A percentile compares a stretch with the other conserved stretches of the same genome.
These are phyloP conservation scores for Hoplodrina blanda DNA, from an alignment of 2,888 invertebrate species.

Conservation along the genomic window DNA sequence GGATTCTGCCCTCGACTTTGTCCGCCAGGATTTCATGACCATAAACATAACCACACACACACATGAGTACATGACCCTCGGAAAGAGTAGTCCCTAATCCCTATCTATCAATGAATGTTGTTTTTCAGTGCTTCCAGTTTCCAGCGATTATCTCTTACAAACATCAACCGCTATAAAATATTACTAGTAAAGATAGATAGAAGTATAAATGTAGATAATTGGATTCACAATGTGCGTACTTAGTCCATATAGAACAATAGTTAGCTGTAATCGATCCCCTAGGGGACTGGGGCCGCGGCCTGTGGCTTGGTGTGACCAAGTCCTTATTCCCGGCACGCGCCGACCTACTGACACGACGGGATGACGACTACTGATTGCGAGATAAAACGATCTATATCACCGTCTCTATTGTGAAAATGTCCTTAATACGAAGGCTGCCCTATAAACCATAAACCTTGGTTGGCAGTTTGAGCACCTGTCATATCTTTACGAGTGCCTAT, in stretches of 20 bases:
- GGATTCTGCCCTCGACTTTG: too few species aligned
- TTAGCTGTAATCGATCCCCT: conserved; percentile 48
- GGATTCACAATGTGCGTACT: conserved; percentile 22
- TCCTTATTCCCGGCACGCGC: conserved; percentile 75
- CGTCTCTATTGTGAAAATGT: conserved; percentile 43
- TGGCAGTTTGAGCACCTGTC: conserved; percentile 20
- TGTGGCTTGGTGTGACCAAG: conserved; percentile 3
- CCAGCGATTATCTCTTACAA: too few species aligned
- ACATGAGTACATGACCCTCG: too few species aligned
- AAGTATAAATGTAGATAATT: too few species aligned
- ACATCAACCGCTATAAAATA: too few species aligned
- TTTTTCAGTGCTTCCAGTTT: too few species aligned
- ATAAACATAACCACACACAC: too few species aligned
- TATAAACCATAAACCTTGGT: conserved; percentile 25
- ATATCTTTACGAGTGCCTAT: conserved; percentile 16
- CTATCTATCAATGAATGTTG: too few species aligned
- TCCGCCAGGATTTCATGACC: too few species aligned
- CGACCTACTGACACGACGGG: conserved; percentile 77
- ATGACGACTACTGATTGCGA: conserved; percentile 60
- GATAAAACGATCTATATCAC: conserved; percentile 56
- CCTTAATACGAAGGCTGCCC: conserved; percentile 38
- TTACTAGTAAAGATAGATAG: too few species aligned
- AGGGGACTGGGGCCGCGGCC: conserved; percentile 5
- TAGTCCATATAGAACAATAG: conserved; percentile 31
- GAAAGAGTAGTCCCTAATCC: too few species aligned